Conservation (phyloP, 1,140 invertebrate species). For the Drosophila persimilis region DNA sequence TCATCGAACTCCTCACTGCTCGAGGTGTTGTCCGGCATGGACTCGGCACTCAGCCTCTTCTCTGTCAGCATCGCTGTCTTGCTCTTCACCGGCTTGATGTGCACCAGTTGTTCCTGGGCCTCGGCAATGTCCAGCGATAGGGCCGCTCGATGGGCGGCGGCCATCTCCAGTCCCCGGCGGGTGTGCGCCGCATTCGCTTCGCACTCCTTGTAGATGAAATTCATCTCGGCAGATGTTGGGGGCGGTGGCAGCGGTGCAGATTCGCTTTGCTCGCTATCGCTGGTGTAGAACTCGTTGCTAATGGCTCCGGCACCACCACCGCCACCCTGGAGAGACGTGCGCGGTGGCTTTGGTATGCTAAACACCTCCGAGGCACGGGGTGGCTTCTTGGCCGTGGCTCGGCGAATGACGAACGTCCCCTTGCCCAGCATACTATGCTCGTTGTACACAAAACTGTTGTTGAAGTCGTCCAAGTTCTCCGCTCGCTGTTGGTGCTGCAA, state of each 20-base stretch:
- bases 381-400: constrained; percentile 67
- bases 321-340: constrained; percentile 39
- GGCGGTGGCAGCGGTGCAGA: constrained; percentile 45
- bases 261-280: constrained; percentile 64
- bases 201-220: constrained; percentile 66
- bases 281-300: constrained; percentile 72
- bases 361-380: constrained; percentile 65
- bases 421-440: constrained; percentile 75
- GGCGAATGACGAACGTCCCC: constrained; percentile 75
- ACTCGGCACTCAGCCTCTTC: constrained; percentile 68
- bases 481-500: constrained; percentile 18
- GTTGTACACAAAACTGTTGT: constrained; percentile 59
- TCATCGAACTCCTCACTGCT: constrained; percentile 74
- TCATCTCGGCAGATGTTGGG: constrained; percentile 46
- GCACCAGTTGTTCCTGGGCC: constrained; percentile 48
- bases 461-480: constrained; percentile 48
- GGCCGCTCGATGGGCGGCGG: constrained; percentile 52
- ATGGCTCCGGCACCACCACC: constrained; percentile 49
- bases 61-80: constrained; percentile 71
- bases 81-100: constrained; percentile 52
- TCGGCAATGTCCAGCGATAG: constrained; percentile 72
- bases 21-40: constrained; percentile 73
- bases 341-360: constrained; percentile 62
- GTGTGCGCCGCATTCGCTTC: constrained; percentile 52
- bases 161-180: constrained; percentile 65